Evolutionary conservation across 2,113 vertebrate genomes (phyloP).

Genomic region (Hydrochoerus hydrochaeris): DNA sequence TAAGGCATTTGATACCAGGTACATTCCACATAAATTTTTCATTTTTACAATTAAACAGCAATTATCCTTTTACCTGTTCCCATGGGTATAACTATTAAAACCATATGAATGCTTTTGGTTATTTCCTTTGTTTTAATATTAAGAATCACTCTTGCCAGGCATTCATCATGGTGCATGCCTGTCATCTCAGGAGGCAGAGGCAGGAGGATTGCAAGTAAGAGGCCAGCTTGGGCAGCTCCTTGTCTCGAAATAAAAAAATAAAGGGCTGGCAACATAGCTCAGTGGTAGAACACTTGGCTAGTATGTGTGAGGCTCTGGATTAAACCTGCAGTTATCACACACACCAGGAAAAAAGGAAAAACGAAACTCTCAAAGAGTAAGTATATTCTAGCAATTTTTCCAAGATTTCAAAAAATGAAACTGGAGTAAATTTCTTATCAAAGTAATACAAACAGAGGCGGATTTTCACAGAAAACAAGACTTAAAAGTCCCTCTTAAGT

Average conservation of each 20-base stretch:
- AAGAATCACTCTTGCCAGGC: background rate
- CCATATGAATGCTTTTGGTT: background rate
- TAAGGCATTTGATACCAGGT: background rate
- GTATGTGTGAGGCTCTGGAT: background rate
- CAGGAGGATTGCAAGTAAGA: background rate
- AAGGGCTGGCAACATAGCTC: background rate
- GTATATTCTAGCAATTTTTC: constrained; percentile 38
- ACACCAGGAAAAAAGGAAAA: background rate
- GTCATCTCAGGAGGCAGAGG: background rate
- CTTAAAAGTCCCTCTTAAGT: background rate
- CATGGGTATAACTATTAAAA: background rate
- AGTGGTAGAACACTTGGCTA: background rate
- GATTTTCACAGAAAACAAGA: background rate
- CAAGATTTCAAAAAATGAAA: constrained; percentile 40
- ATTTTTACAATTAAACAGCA: constrained; percentile 31
- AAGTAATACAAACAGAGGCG: background rate
- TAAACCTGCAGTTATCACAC: background rate
- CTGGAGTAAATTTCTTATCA: background rate
- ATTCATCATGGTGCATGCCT: background rate
- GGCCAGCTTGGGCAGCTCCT: background rate
- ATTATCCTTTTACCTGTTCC: background rate
- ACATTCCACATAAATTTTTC: background rate
- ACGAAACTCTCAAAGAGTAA: background rate
- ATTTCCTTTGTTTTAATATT: constrained; percentile 32
- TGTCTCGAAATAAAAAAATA: background rate